Conservation (phyloP, 2,888 invertebrate species). For the Pinctada fucata region DNA sequence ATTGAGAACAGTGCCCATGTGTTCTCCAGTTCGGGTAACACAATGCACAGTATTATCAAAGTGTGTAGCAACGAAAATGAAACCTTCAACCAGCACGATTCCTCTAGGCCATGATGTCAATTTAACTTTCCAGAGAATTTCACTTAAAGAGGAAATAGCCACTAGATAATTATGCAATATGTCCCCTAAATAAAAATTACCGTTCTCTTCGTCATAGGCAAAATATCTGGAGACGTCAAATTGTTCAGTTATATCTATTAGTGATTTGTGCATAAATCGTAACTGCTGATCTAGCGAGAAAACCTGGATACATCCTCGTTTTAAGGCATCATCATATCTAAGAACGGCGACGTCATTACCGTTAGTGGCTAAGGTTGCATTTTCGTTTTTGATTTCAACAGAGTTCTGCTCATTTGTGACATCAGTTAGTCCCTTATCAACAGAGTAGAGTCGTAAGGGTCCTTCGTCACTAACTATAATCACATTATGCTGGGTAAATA, state of each 20-base stretch:
- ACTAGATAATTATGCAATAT: conserved; percentile 10
- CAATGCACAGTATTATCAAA: conserved; percentile 22
- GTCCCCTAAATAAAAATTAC: conserved; percentile 10
- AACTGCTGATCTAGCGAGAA: background rate
- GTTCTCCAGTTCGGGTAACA: background rate
- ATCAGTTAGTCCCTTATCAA: conserved; percentile 2
- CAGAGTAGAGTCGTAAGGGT: conserved; percentile 2
- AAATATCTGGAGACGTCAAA: conserved; percentile 16
- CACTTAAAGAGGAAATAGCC: background rate
- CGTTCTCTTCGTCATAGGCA: conserved; percentile 6
- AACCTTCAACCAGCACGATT: background rate
- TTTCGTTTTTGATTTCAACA: background rate
- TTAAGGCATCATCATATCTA: background rate
- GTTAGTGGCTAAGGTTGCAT: conserved; percentile 1
- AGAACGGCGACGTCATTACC: conserved; percentile 6
- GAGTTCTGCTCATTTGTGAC: conserved; percentile 5
- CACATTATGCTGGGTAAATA: background rate
- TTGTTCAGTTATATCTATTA: background rate
- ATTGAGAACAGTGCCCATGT: conserved; percentile 12
- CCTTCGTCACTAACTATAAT: conserved; percentile 3
- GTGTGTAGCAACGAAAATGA: conserved; percentile 18
- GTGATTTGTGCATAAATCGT: background rate
- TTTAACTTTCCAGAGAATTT: conserved; percentile 12
- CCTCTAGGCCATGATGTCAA: conserved; percentile 21
- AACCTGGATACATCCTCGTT: background rate